Conservation (phyloP, 2,888 invertebrate species). For the Philhelius pedissequus region DNA sequence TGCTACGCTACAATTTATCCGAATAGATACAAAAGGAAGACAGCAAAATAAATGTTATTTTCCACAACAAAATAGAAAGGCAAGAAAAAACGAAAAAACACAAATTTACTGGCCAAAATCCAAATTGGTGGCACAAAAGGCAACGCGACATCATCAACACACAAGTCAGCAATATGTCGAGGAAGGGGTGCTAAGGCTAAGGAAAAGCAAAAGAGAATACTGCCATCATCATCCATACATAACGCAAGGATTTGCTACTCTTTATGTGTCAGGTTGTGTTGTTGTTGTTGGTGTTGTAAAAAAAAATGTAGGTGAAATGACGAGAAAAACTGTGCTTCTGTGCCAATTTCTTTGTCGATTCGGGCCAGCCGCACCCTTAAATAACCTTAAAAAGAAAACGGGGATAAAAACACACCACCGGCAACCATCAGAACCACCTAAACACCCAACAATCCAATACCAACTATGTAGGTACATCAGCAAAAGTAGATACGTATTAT, state of each 20-base stretch:
- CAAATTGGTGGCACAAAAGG: slow-evolving; percentile 56
- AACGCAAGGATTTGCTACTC: slow-evolving; percentile 2
- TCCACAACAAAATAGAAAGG: background rate
- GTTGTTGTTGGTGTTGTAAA: slow-evolving; percentile 61
- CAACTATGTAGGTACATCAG: background rate
- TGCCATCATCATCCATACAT: slow-evolving; percentile 16
- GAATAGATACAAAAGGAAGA: background rate
- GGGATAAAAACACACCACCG: slow-evolving; percentile 21
- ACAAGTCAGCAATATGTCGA: slow-evolving; percentile 8
- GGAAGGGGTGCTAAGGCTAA: too few relatives aligned
- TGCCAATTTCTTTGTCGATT: slow-evolving; percentile 67
- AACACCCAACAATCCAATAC: background rate
- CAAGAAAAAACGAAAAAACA: slow-evolving; percentile 2
- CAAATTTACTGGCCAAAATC: slow-evolving; percentile 45
- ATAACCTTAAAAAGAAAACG: slow-evolving; percentile 66
- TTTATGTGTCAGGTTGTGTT: slow-evolving; percentile 19
- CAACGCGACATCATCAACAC: slow-evolving; percentile 63
- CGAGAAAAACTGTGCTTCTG: slow-evolving; percentile 64
- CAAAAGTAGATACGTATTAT: background rate
- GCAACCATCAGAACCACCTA: background rate
- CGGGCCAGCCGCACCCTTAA: slow-evolving; percentile 70
- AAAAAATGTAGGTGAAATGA: slow-evolving; percentile 61
- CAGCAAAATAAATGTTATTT: slow-evolving; percentile 23
- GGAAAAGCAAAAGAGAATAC: background rate
- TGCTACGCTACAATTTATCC: background rate